These are phyloP conservation scores for Elysia chlorotica DNA, from an alignment of 1,140 invertebrate genomes.

Conservation along the genomic window DNA sequence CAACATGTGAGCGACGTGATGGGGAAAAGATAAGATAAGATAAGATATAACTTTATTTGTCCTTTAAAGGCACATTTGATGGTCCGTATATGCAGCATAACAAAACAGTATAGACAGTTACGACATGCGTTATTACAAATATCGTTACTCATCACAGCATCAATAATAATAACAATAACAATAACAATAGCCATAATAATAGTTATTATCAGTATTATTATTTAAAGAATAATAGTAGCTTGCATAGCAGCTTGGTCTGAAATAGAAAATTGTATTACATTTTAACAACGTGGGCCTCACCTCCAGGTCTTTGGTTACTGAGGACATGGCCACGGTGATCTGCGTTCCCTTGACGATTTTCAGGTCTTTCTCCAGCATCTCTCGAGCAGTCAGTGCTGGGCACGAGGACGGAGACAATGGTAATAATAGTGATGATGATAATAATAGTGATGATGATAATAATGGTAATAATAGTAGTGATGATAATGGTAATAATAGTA, in stretches of 20 bases:
- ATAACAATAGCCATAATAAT: not conserved
- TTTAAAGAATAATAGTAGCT: not conserved
- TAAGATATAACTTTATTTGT: too few relatives aligned
- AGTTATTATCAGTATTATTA: not conserved
- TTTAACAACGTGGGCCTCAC: not conserved
- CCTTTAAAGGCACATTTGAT: too few relatives aligned
- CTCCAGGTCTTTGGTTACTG: not conserved
- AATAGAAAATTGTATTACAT: too few relatives aligned
- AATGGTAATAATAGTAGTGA: not conserved
- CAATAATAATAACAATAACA: not conserved
- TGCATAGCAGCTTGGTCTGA: too few relatives aligned
- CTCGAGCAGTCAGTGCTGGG: not conserved
- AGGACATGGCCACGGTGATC: not conserved
- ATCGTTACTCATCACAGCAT: not conserved
- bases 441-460: too few relatives aligned
- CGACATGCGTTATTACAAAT: too few relatives aligned
- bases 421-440: too few relatives aligned
- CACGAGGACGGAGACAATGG: too few relatives aligned
- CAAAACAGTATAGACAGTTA: too few relatives aligned
- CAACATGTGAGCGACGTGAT: not conserved
- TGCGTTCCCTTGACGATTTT: not conserved
- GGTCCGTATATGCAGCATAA: too few relatives aligned
- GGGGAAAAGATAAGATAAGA: too few relatives aligned
- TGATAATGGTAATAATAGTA: not conserved
- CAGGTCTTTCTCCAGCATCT: constrained; percentile 12